A percentile compares a stretch with the other conserved stretches of the same genome.
These are phyloP conservation scores for Megalopta genalis DNA, from an alignment of 1,140 invertebrate species.

Conservation along the genomic window DNA sequence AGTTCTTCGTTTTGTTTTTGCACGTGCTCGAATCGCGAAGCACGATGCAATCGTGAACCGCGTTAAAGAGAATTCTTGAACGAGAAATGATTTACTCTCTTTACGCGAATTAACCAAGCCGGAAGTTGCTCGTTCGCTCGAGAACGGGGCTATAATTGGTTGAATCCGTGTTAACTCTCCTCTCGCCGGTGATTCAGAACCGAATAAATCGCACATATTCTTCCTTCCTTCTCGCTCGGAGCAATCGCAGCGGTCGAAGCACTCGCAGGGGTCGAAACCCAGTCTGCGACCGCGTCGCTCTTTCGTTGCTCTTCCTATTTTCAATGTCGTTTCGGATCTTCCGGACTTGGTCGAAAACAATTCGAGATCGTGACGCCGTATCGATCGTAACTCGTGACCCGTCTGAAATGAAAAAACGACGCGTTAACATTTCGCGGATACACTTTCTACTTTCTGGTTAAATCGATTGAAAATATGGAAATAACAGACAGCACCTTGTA, in stretches of 20 bases:
- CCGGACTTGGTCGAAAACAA: no score
- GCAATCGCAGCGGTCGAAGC: constrained; percentile 13
- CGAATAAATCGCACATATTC: constrained; percentile 44
- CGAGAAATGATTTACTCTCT: constrained; percentile 33
- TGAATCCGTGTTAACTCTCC: constrained; percentile 63
- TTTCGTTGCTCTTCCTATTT: no score
- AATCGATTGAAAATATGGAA: no score
- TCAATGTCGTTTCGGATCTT: no score
- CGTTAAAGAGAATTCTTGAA: constrained; percentile 24
- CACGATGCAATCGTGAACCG: background rate
- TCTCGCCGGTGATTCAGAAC: constrained; percentile 55
- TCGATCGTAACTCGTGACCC: no score
- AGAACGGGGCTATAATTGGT: constrained; percentile 64
- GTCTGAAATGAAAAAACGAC: no score
- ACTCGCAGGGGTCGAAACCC: background rate
- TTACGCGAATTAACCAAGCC: constrained; percentile 44
- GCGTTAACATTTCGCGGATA: no score
- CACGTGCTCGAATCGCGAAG: background rate
- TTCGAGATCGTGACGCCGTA: no score
- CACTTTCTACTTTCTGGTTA: no score
- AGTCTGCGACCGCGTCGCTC: no score
- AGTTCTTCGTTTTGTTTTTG: no score
- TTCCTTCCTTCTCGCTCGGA: constrained; percentile 23
- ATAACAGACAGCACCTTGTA: no score
- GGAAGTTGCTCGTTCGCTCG: constrained; percentile 57